Conservation (phyloP, 1,140 invertebrate species). For the Sminthurinus signatus region DNA sequence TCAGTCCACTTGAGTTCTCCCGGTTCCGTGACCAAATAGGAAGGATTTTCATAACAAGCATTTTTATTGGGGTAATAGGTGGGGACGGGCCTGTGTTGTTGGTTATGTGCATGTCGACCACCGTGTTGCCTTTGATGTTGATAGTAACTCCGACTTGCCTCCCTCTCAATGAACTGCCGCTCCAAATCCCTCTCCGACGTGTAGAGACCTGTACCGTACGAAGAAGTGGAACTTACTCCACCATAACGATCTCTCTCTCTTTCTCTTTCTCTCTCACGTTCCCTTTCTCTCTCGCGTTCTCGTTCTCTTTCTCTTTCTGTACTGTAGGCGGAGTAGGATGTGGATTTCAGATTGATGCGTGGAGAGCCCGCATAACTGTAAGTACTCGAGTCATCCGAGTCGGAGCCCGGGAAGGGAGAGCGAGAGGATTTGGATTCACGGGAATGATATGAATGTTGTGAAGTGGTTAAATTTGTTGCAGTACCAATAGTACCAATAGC, state of each 20-base stretch:
- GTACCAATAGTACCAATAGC: background rate
- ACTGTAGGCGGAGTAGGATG: too few relatives aligned
- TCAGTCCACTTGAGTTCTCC: conserved; percentile 31
- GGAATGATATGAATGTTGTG: background rate
- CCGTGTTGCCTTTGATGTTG: background rate
- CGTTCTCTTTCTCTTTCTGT: too few relatives aligned
- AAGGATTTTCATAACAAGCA: conserved; percentile 41
- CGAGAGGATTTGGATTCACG: conserved; percentile 13
- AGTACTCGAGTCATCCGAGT: conserved; percentile 38
- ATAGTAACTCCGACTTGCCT: conserved; percentile 12
- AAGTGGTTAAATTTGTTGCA: too few relatives aligned
- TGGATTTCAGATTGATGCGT: background rate
- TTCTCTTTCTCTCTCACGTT: too few relatives aligned
- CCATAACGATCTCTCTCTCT: too few relatives aligned
- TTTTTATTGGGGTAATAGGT: conserved; percentile 33
- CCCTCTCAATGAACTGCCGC: conserved; percentile 22
- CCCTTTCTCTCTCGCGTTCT: too few relatives aligned
- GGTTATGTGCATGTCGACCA: background rate
- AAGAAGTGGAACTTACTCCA: background rate
- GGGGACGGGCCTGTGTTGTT: background rate
- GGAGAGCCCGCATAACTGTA: conserved; percentile 15
- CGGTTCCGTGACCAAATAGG: conserved; percentile 39
- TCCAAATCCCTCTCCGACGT: conserved; percentile 11
- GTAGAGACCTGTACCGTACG: background rate
- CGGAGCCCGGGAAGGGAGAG: conserved; percentile 23